These are phyloP conservation scores for Neoseiulus cucumeris DNA, from an alignment of 1,140 invertebrate species.

Conservation along the genomic window DNA sequence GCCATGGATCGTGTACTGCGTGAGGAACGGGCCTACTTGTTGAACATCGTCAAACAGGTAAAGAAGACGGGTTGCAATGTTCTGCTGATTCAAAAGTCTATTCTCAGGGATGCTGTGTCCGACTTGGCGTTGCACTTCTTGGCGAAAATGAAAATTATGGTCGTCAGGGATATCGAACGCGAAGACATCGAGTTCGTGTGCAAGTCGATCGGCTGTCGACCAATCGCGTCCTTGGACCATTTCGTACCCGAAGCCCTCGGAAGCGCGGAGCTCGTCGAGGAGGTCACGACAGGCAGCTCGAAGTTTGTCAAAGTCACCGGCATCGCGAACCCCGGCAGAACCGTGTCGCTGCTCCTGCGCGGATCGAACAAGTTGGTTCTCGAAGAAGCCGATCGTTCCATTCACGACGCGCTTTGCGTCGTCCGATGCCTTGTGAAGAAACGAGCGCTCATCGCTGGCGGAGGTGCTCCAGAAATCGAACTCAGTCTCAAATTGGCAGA, in stretches of 20 bases:
- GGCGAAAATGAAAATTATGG: conserved; percentile 98
- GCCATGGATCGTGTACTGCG: conserved; percentile 98
- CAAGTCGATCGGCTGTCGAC: conserved; percentile 75
- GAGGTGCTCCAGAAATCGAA: conserved; percentile 92
- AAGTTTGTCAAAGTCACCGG: conserved; percentile 83
- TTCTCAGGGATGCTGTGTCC: conserved; percentile 83
- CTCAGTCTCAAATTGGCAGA: conserved; percentile 62
- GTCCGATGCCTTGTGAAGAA: conserved; percentile 91
- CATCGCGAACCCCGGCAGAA: conserved; percentile 63
- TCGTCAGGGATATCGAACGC: conserved; percentile 90
- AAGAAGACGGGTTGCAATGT: conserved; percentile 97
- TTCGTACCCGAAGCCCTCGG: conserved; percentile 78
- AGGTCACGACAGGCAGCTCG: conserved; percentile 64
- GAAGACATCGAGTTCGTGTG: conserved; percentile 95
- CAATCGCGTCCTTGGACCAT: conserved; percentile 95
- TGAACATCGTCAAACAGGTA: conserved; percentile 97
- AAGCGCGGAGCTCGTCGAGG: conserved; percentile 80
- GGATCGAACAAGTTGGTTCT: conserved; percentile 91
- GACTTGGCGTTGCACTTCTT: conserved; percentile 94
- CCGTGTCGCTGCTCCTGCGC: conserved; percentile 76
- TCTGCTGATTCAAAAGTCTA: conserved; percentile 93
- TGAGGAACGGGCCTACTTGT: conserved; percentile 90
- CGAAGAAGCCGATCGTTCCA: conserved; percentile 78
- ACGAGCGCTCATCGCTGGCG: conserved; percentile 70
- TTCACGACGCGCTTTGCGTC: conserved; percentile 96